Conservation (phyloP, 2,888 invertebrate genomes). For the Sminthurides aquaticus region DNA sequence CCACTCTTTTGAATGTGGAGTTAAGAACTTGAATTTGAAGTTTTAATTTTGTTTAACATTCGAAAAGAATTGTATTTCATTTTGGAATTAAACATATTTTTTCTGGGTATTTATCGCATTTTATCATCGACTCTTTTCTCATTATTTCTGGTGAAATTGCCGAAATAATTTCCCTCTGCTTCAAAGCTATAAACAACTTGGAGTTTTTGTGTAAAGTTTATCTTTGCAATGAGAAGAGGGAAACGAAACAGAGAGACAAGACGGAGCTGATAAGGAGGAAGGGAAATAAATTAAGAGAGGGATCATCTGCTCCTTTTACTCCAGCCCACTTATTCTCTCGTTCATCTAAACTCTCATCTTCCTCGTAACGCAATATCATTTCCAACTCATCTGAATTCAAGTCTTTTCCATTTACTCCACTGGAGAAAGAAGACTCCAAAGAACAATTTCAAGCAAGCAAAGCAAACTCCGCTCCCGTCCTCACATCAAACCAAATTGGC, state of each 20-base stretch:
- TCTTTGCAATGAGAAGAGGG: background rate
- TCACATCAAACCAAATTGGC: constrained; percentile 3
- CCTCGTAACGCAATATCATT: constrained; percentile 22
- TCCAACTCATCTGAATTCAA: constrained; percentile 21
- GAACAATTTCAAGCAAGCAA: no score
- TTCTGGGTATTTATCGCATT: no score
- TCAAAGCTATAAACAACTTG: no score
- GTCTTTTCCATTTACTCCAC: background rate
- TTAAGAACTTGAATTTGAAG: no score
- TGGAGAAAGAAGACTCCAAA: no score
- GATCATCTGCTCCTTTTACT: constrained; percentile 25
- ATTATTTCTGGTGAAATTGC: no score
- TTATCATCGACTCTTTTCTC: no score
- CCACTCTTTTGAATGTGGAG: no score
- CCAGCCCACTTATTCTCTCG: constrained; percentile 19
- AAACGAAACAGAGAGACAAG: background rate
- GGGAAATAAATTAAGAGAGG: constrained; percentile 21
- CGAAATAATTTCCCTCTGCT: no score
- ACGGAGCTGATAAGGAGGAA: background rate
- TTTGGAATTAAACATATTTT: no score
- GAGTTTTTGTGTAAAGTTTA: background rate
- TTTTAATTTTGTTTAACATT: no score
- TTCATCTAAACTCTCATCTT: constrained; percentile 25
- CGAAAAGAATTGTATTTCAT: no score
- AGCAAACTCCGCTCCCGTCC: background rate